Evolutionary conservation across 2,113 vertebrate species (phyloP).

Genomic region (Vicugna pacos): DNA sequence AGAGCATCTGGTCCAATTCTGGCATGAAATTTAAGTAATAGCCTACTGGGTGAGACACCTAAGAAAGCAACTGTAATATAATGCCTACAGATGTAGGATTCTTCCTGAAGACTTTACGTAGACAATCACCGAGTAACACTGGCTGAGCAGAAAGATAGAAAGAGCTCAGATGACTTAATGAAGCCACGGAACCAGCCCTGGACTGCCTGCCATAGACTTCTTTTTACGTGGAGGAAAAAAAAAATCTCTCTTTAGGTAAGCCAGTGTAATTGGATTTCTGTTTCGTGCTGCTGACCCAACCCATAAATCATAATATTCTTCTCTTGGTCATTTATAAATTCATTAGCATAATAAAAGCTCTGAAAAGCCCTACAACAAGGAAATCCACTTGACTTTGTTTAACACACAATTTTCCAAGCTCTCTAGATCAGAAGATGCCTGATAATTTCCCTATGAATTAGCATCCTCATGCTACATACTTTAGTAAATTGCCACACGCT

Average conservation of each 20-base stretch:
- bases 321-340: neutral
- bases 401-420: neutral
- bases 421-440: neutral
- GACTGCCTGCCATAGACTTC: neutral
- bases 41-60: neutral
- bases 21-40: neutral
- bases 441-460: neutral
- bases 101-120: neutral
- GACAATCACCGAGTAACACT: neutral
- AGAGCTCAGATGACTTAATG: neutral
- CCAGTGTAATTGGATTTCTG: neutral
- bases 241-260: neutral
- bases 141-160: neutral
- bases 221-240: neutral
- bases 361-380: neutral
- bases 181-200: neutral
- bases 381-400: neutral
- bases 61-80: neutral
- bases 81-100: neutral
- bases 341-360: neutral
- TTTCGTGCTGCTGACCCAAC: neutral
- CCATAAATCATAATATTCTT: neutral
- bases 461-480: neutral
- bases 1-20: neutral
- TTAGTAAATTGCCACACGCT: neutral